phyloP scores from a whole-genome alignment of 2,113 vertebrate species.

The Heptranchias perlo region DNA sequence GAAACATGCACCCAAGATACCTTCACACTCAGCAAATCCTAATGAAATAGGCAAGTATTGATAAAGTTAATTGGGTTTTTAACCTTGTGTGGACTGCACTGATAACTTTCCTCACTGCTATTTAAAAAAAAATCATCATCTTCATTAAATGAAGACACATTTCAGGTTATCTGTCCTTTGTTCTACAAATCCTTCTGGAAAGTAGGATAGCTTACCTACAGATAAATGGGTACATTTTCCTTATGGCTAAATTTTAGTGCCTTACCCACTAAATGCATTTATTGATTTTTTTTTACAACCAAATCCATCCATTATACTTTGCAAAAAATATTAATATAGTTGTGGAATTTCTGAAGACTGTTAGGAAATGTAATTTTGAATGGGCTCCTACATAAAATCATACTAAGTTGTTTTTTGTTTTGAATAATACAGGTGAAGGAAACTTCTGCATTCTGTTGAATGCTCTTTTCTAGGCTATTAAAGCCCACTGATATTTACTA shows the following conservation, averaged over 20 bases:
- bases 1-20: conserved; percentile 55
- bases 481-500: background rate
- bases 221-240: background rate
- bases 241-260: background rate
- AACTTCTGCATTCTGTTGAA: background rate
- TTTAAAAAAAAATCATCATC: background rate
- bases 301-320: background rate
- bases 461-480: background rate
- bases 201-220: background rate
- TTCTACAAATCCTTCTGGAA: background rate
- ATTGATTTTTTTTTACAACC: background rate
- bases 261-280: background rate
- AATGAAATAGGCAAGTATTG: conserved; percentile 22
- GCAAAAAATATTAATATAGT: background rate
- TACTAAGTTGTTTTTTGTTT: background rate
- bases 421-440: background rate
- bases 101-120: background rate
- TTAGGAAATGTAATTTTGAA: background rate
- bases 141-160: background rate
- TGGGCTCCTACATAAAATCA: background rate
- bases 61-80: background rate
- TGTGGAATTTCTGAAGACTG: background rate
- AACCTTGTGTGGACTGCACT: background rate
- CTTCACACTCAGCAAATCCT: background rate
- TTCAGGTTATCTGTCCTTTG: background rate